Evolutionary conservation across 2,888 invertebrate genomes (phyloP).

Genomic region (Callinectes sapidus): DNA sequence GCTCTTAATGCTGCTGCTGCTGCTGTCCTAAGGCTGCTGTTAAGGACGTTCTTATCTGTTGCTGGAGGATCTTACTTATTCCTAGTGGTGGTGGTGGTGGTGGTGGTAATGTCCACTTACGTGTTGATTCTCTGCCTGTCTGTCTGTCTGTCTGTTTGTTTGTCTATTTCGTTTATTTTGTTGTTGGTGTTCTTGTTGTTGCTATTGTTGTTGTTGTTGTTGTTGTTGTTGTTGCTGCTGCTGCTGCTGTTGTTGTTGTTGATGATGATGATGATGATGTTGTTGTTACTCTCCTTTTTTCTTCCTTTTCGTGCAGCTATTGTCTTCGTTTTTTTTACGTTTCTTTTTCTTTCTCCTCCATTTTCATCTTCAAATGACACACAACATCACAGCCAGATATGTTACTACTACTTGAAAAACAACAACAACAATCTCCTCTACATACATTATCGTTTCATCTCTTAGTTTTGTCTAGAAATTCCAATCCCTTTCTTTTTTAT

Average conservation of each 20-base stretch:
- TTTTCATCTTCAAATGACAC: neutral
- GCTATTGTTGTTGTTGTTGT: too few relatives aligned
- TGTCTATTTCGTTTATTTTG: neutral
- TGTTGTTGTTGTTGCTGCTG: too few relatives aligned
- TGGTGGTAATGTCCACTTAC: neutral
- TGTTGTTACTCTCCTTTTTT: neutral
- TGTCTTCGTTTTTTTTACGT: neutral
- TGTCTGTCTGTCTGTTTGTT: neutral
- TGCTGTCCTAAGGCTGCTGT: neutral
- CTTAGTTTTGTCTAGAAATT: neutral
- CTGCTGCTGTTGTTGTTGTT: too few relatives aligned
- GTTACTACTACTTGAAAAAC: neutral
- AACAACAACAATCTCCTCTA: neutral
- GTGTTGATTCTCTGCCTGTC: neutral
- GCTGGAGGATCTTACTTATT: constrained; percentile 10
- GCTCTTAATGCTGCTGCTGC: constrained; percentile 17
- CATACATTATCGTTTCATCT: neutral
- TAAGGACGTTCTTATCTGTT: neutral
- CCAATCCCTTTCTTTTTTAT: neutral
- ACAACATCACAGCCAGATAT: neutral
- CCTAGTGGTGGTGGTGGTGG: neutral
- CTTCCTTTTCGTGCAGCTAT: neutral
- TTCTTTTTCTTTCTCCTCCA: neutral
- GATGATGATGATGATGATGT: neutral
- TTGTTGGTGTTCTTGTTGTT: neutral